Conservation (phyloP, 2,113 vertebrate genomes). For the Labeo rohita region DNA sequence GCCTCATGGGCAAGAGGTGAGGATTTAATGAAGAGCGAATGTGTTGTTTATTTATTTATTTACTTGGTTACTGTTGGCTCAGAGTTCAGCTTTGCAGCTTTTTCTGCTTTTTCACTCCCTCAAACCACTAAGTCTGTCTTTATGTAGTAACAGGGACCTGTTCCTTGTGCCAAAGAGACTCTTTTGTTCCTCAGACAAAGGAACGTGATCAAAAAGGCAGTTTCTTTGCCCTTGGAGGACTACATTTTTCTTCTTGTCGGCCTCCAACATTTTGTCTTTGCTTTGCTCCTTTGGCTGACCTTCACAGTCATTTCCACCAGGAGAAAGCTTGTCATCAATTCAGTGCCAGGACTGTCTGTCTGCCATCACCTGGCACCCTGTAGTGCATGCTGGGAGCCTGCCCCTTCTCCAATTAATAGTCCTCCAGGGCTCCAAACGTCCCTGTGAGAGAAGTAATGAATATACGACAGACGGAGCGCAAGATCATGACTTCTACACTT, state of each 20-base stretch:
- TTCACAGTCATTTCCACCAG: slow-evolving; percentile 54
- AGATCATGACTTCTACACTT: slow-evolving; percentile 52
- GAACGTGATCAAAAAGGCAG: slow-evolving; percentile 50
- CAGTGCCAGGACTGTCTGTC: slow-evolving; percentile 54
- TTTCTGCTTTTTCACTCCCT: slow-evolving; percentile 8
- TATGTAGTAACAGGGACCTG: slow-evolving; percentile 16
- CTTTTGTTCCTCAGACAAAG: slow-evolving; percentile 52
- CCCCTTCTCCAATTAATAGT: slow-evolving; percentile 59
- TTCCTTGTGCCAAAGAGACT: slow-evolving; percentile 19
- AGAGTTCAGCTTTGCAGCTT: background rate
- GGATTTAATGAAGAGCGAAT: slow-evolving; percentile 21
- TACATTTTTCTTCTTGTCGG: slow-evolving; percentile 39
- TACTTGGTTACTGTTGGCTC: background rate
- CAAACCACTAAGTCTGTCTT: slow-evolving; percentile 21
- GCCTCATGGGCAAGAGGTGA: slow-evolving; percentile 87
- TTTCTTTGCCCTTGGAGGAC: slow-evolving; percentile 35
- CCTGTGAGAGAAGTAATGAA: slow-evolving; percentile 56
- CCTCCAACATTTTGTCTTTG: slow-evolving; percentile 51
- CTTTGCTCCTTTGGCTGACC: slow-evolving; percentile 56
- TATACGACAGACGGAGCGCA: slow-evolving; percentile 41
- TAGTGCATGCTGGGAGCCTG: slow-evolving; percentile 49
- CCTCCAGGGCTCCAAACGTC: slow-evolving; percentile 50
- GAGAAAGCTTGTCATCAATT: slow-evolving; percentile 59
- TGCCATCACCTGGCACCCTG: slow-evolving; percentile 55
- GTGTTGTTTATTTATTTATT: background rate